phyloP scores from a whole-genome alignment of 2,797 vertebrate genomes.

The Triplophysa bombifrons region DNA sequence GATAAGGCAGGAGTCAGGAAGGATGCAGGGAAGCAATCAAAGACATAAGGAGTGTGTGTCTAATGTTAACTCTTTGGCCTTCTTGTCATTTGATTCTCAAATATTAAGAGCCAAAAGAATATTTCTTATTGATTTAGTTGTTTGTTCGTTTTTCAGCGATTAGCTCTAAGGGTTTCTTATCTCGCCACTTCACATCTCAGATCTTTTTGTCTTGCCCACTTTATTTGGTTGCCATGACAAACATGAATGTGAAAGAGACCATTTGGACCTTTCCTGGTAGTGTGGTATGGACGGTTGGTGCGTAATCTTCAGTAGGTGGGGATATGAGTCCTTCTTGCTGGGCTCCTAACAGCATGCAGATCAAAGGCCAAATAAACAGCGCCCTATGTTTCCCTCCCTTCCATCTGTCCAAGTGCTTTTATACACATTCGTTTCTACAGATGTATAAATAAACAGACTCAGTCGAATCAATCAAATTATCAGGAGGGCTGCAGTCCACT shows the following conservation, averaged over 20 bases:
- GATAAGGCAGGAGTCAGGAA: constrained; percentile 71
- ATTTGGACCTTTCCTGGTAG: constrained; percentile 54
- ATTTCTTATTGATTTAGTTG: not conserved
- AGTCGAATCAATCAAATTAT: constrained; percentile 1
- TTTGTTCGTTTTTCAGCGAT: constrained; percentile 16
- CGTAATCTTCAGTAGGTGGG: constrained; percentile 27
- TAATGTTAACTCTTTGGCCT: constrained; percentile 23
- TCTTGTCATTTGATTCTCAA: not conserved
- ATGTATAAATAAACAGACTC: not conserved
- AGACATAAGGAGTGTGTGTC: constrained; percentile 50
- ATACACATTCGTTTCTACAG: not conserved
- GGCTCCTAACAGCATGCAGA: constrained; percentile 7
- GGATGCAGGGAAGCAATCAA: constrained; percentile 76
- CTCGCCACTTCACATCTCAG: constrained; percentile 12
- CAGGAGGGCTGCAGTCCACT: not conserved
- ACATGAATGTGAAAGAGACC: constrained; percentile 71
- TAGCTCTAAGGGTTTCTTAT: constrained; percentile 11
- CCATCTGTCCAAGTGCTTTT: not conserved
- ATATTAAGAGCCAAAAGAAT: constrained; percentile 6
- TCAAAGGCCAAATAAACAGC: constrained; percentile 41
- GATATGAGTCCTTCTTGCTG: constrained; percentile 19
- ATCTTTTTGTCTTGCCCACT: constrained; percentile 41
- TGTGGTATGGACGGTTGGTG: not conserved
- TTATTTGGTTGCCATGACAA: constrained; percentile 70
- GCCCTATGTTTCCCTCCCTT: not conserved